These are phyloP conservation scores for Melanogrammus aeglefinus DNA, from an alignment of 2,797 vertebrate species.

Conservation along the genomic window DNA sequence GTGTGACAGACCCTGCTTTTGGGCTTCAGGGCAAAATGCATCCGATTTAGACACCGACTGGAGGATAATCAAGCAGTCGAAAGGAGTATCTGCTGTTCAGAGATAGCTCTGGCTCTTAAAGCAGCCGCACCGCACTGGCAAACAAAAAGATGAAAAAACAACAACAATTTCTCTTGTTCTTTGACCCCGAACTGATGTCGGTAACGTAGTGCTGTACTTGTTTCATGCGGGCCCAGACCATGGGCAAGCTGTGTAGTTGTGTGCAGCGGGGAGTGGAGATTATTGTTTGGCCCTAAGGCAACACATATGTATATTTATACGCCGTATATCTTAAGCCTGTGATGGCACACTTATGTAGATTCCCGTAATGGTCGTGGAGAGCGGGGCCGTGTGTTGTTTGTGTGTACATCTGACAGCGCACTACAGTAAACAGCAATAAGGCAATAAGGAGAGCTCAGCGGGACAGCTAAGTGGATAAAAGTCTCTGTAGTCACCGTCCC, in stretches of 20 bases:
- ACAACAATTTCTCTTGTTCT: conserved; percentile 20
- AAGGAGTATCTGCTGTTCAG: conserved; percentile 40
- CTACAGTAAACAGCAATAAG: conserved; percentile 8
- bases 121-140: conserved; percentile 11
- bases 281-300: conserved; percentile 38
- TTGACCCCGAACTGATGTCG: conserved; percentile 41
- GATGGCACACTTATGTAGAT: conserved; percentile 23
- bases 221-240: conserved; percentile 40
- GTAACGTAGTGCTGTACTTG: conserved; percentile 36
- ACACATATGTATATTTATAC: conserved; percentile 30
- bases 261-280: background rate
- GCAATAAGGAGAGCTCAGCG: conserved; percentile 8
- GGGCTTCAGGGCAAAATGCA: conserved; percentile 57
- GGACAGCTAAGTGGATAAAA: conserved; percentile 16
- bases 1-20: background rate
- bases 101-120: conserved; percentile 47
- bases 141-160: conserved; percentile 21
- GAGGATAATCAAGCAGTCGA: conserved; percentile 51
- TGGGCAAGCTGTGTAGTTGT: conserved; percentile 42
- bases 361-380: conserved; percentile 36
- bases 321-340: background rate
- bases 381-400: conserved; percentile 21
- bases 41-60: conserved; percentile 44
- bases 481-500: conserved; percentile 26
- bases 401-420: conserved; percentile 26